Conservation (phyloP, 2,797 vertebrate species). For the Coendou prehensilis region DNA sequence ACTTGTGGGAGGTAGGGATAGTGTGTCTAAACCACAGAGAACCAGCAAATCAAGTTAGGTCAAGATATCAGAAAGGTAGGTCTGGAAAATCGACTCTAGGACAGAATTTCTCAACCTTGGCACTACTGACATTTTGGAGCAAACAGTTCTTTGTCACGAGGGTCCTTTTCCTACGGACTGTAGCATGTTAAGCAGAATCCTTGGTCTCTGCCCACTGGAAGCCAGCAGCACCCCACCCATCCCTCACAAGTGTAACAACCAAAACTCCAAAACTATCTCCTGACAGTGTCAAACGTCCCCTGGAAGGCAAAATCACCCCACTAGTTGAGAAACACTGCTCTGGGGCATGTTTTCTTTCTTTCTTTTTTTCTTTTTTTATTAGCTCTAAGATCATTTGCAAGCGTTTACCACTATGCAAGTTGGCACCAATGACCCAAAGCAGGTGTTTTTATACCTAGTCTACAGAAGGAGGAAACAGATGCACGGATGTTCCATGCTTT, state of each 20-base stretch:
- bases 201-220: neutral
- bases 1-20: neutral
- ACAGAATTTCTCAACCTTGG: neutral
- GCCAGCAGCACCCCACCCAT: neutral
- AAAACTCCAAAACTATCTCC: neutral
- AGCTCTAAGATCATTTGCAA: neutral
- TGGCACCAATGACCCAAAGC: neutral
- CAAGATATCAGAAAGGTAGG: neutral
- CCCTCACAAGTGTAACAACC: neutral
- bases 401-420: neutral
- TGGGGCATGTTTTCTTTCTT: neutral
- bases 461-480: constrained; percentile 58
- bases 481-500: constrained; percentile 31
- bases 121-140: neutral
- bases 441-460: constrained; percentile 50
- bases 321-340: neutral
- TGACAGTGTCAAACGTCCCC: neutral
- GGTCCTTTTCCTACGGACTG: neutral
- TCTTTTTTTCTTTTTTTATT: no score
- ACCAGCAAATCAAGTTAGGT: neutral
- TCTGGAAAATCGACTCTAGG: neutral
- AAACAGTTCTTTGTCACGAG: neutral
- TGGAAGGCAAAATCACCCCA: neutral
- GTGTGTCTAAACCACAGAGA: neutral
- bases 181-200: neutral